Conservation (phyloP, 2,797 vertebrate genomes). For the Erpetoichthys calabaricus region DNA sequence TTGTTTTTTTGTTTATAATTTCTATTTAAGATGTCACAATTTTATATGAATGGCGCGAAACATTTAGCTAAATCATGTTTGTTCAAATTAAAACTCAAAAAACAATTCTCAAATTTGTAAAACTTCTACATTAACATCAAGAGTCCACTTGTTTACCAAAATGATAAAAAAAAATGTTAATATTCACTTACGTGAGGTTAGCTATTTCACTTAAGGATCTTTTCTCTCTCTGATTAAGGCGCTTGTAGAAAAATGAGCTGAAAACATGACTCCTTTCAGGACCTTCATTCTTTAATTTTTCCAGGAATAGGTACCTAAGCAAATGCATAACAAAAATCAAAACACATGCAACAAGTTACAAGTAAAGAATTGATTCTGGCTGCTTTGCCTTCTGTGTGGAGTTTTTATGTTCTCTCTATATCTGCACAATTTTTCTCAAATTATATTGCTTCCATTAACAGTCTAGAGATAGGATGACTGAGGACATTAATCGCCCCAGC, state of each 20-base stretch:
- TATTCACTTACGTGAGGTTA: conserved; percentile 71
- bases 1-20: too few species aligned
- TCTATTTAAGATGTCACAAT: too few species aligned
- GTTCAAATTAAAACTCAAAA: too few species aligned
- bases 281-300: conserved; percentile 83
- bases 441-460: not conserved
- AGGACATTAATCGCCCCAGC: not conserved
- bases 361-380: not conserved
- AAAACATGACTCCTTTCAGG: conserved; percentile 87
- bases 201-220: conserved; percentile 62
- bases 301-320: conserved; percentile 83
- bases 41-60: too few species aligned
- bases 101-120: too few species aligned
- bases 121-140: too few species aligned
- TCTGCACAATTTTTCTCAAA: not conserved
- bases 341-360: conserved; percentile 4
- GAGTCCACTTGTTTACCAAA: too few species aligned
- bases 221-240: conserved; percentile 89
- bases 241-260: conserved; percentile 96
- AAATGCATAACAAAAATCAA: conserved; percentile 7
- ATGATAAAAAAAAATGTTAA: too few species aligned
- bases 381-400: too few species aligned
- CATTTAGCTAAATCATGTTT: too few species aligned
- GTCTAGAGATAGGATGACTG: not conserved
- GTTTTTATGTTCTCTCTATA: too few species aligned